These are phyloP conservation scores for Nomada flava DNA, from an alignment of 2,888 invertebrate species.

Conservation along the genomic window DNA sequence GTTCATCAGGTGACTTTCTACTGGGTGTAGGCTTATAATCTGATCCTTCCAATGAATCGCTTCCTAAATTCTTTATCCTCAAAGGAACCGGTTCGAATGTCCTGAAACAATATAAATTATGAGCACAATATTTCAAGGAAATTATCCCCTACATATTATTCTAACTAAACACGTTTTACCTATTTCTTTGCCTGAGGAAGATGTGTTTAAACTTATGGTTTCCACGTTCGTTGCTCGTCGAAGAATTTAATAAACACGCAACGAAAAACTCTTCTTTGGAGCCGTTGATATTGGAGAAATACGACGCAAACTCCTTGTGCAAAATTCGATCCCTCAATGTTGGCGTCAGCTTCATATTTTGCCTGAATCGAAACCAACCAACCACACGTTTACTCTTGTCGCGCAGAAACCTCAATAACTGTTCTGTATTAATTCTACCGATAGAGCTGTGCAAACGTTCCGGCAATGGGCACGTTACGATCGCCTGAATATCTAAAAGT, in stretches of 20 bases:
- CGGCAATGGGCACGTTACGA: slow-evolving; percentile 86
- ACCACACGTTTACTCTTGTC: slow-evolving; percentile 86
- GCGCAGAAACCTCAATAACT: slow-evolving; percentile 85
- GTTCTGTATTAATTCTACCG: slow-evolving; percentile 86
- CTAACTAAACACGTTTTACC: slow-evolving; percentile 84
- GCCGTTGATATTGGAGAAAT: slow-evolving; percentile 84
- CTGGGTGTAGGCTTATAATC: slow-evolving; percentile 81
- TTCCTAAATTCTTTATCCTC: slow-evolving; percentile 82
- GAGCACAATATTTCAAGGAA: neutral
- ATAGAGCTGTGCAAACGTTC: slow-evolving; percentile 86
- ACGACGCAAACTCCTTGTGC: slow-evolving; percentile 87
- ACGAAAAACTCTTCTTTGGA: slow-evolving; percentile 86
- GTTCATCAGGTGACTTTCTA: slow-evolving; percentile 63
- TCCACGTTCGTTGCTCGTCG: slow-evolving; percentile 85
- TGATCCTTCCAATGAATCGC: slow-evolving; percentile 78
- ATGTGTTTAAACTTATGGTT: slow-evolving; percentile 88
- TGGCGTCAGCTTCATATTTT: slow-evolving; percentile 85
- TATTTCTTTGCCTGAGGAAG: slow-evolving; percentile 86
- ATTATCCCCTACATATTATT: neutral
- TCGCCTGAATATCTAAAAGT: slow-evolving; percentile 86
- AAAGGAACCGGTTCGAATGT: slow-evolving; percentile 78
- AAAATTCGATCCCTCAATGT: slow-evolving; percentile 88
- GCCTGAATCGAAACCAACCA: slow-evolving; percentile 89
- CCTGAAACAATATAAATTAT: slow-evolving; percentile 61
- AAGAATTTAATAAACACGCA: slow-evolving; percentile 87